phyloP scores from a whole-genome alignment of 1,140 invertebrate genomes.

The Drosophila repleta region DNA sequence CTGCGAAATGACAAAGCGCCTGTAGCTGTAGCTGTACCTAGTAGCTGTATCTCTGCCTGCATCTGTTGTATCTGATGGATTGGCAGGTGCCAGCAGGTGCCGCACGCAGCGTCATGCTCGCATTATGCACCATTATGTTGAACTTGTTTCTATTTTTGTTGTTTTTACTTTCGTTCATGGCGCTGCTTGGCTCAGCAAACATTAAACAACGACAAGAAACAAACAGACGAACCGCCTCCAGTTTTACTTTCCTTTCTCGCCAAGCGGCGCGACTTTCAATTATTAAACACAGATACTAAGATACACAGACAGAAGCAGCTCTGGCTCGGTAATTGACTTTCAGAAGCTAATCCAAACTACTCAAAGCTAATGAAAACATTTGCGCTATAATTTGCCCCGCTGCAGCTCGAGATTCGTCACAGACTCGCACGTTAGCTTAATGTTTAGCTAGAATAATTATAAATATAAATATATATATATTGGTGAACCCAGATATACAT shows the following conservation, averaged over 20 bases:
- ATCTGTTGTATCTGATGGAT: slow-evolving; percentile 38
- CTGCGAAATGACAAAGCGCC: slow-evolving; percentile 43
- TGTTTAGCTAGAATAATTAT: slow-evolving; percentile 29
- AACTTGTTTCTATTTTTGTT: slow-evolving; percentile 64
- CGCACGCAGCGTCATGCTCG: slow-evolving; percentile 35
- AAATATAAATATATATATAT: background rate
- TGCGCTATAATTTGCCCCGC: slow-evolving; percentile 38
- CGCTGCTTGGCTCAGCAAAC: slow-evolving; percentile 29
- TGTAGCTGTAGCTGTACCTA: slow-evolving; percentile 7
- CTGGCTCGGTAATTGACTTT: slow-evolving; percentile 7
- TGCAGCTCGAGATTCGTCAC: slow-evolving; percentile 50
- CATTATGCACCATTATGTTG: slow-evolving; percentile 58
- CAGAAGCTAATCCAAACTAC: slow-evolving; percentile 38
- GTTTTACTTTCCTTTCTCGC: slow-evolving; percentile 74
- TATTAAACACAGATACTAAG: slow-evolving; percentile 59
- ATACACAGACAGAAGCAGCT: slow-evolving; percentile 1
- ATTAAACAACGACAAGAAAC: slow-evolving; percentile 30
- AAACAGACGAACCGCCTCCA: slow-evolving; percentile 54
- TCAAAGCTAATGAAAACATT: slow-evolving; percentile 27
- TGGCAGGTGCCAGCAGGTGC: slow-evolving; percentile 31
- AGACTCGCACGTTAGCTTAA: slow-evolving; percentile 49
- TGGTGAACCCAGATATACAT: background rate
- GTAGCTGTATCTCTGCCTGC: slow-evolving; percentile 22
- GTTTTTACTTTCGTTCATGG: slow-evolving; percentile 74
- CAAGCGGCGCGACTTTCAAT: slow-evolving; percentile 66